Conservation (phyloP, 2,113 vertebrate genomes). For the Tragulus kanchil region DNA sequence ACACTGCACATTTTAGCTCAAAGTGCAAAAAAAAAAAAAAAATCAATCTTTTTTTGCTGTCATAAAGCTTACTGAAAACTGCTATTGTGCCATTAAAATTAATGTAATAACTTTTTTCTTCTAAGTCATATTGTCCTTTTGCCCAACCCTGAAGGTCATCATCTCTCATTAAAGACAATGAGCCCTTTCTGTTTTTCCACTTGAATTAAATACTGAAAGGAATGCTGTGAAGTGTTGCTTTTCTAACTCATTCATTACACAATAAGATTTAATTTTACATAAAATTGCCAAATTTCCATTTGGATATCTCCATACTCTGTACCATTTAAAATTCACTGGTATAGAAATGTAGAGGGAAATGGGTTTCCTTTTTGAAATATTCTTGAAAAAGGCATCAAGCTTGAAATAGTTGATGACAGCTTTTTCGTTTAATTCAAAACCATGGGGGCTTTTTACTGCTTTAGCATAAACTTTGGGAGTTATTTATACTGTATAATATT, state of each 20-base stretch:
- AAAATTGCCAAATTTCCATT: slow-evolving; percentile 33
- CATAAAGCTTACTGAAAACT: slow-evolving; percentile 76
- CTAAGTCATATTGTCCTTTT: slow-evolving; percentile 49
- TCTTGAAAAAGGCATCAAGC: neutral
- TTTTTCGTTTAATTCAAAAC: slow-evolving; percentile 60
- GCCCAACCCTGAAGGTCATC: slow-evolving; percentile 23
- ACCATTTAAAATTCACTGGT: slow-evolving; percentile 59
- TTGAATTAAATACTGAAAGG: slow-evolving; percentile 59
- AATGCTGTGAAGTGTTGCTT: slow-evolving; percentile 47
- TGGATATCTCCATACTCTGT: slow-evolving; percentile 51
- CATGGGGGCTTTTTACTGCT: neutral
- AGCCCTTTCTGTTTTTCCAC: slow-evolving; percentile 20
- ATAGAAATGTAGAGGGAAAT: neutral
- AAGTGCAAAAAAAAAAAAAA: slow-evolving; percentile 45
- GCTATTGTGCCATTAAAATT: slow-evolving; percentile 77
- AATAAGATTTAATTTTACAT: slow-evolving; percentile 59
- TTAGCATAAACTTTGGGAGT: neutral
- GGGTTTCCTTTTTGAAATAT: slow-evolving; percentile 52
- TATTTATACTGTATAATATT: neutral
- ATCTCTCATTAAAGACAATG: slow-evolving; percentile 44
- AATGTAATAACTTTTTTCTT: slow-evolving; percentile 70
- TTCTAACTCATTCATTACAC: slow-evolving; percentile 44
- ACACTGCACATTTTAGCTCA: slow-evolving; percentile 55
- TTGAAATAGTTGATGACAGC: neutral
- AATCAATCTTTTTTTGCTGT: slow-evolving; percentile 73